Evolutionary conservation across 2,113 vertebrate species (phyloP).

Genomic region (Rhipidura dahli): DNA sequence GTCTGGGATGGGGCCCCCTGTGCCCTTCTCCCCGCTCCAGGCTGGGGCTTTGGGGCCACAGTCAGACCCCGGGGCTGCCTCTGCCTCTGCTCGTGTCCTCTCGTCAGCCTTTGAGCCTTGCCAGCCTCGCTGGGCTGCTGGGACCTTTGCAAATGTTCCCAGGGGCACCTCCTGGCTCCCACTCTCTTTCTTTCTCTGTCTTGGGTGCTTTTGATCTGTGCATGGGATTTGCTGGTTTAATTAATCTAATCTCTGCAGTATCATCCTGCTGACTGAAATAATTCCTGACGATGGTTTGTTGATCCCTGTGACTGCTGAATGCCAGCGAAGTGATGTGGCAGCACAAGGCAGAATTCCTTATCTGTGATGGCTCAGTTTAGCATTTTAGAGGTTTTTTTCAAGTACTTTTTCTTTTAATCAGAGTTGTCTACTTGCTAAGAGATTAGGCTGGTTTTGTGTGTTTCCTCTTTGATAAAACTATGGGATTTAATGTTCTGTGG

Average conservation of each 20-base stretch:
- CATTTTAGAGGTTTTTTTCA: background rate
- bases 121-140: background rate
- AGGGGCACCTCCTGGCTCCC: background rate
- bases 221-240: conserved; percentile 61
- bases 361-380: background rate
- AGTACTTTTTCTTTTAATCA: conserved; percentile 15
- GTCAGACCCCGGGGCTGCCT: background rate
- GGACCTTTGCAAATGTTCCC: background rate
- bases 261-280: conserved; percentile 41
- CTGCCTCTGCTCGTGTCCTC: background rate
- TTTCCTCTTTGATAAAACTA: background rate
- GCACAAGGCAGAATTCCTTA: background rate
- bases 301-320: background rate
- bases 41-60: background rate
- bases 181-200: background rate
- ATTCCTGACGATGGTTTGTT: conserved; percentile 50
- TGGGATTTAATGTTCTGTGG: background rate
- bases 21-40: background rate
- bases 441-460: background rate
- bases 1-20: background rate
- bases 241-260: conserved; percentile 65
- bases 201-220: background rate
- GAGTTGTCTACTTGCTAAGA: background rate
- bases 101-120: background rate
- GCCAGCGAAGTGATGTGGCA: background rate